Base-by-base conservation (phyloP, 2,888 invertebrate genomes). In the Subacronicta megacephala region DNA sequence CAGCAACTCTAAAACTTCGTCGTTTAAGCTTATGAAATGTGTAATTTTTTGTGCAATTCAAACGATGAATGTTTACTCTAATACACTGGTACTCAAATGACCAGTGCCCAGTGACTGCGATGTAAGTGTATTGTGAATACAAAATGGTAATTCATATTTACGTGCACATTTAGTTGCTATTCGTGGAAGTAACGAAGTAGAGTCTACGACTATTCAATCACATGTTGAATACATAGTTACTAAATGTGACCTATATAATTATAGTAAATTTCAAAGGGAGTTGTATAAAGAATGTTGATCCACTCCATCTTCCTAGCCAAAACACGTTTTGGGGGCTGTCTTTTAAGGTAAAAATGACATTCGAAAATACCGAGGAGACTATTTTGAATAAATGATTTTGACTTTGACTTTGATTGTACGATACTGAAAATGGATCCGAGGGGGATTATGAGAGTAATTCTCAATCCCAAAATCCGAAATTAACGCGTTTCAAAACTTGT, bases 121-220 rank as follows among this genome's bases (percentile, higher is more conserved):
- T 33, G 31, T 23, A 50, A 72, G 62, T 64, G 35, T 59, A 59
- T 59, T 49, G 35, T 51, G 67, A 66, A 72, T 72, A 59, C 68
- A 44, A 62, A 70, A 66, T 54, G 57, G 47, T 72, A 66, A 52
- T 62, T 49, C 67, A 63, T 66, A 70, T 70, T 70, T 58, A 58
- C 52, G 43, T 62, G 16, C 29, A n/a, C 36, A 56, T 56, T 40
- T 35, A 29, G 17, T 31, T 29, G 52, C 38, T 52, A 46, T 65
- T 60, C 46, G 40, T 49, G 38, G 55, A 60, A 65, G 49, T 23
- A 16, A 38, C 17, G 17, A 31, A 49, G 15, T 12, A 12, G 23
- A 16, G 20, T 18, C 36, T 26, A 23, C 38, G 31, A 29, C 43
- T 69, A 44, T 44, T 61, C 68, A 61, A 67, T 63, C 62, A 43